Percentiles rank a stretch among this genome's conserved stretches.
Conservation (phyloP, 2,113 vertebrate species). For the Atrichornis clamosus region DNA sequence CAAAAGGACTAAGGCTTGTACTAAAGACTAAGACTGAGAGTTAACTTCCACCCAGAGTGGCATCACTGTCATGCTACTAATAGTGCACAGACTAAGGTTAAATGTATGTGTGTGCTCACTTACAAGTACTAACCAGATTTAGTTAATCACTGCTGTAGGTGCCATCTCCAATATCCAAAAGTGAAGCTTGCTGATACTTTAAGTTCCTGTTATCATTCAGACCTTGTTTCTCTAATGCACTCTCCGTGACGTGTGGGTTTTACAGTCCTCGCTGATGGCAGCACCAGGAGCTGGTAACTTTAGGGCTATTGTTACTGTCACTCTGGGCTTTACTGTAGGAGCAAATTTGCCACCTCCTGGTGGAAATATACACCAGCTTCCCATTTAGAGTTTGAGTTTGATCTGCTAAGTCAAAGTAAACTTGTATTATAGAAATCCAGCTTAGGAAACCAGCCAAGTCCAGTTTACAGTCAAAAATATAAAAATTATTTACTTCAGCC, state of each 20-base stretch:
- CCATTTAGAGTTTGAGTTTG: background rate
- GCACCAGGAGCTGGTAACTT: background rate
- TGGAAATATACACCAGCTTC: background rate
- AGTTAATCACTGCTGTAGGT: background rate
- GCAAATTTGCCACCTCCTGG: background rate
- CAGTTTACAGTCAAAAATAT: background rate
- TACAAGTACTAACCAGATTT: background rate
- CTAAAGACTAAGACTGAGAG: background rate
- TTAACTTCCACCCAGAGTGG: background rate
- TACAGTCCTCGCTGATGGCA: background rate
- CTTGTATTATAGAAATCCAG: background rate
- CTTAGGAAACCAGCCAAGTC: background rate
- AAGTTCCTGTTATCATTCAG: background rate
- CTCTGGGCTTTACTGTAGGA: background rate
- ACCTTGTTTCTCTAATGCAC: background rate
- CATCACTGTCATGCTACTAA: background rate
- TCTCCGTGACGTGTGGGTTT: background rate
- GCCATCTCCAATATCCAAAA: background rate
- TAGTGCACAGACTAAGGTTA: background rate
- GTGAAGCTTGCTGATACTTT: background rate
- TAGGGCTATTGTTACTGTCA: background rate
- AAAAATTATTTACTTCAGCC: background rate
- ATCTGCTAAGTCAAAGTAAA: background rate
- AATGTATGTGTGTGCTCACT: fast-evolving
- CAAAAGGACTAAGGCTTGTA: background rate